These are phyloP conservation scores for Macheiramphus alcinus DNA, from an alignment of 2,113 vertebrate genomes.

Conservation along the genomic window DNA sequence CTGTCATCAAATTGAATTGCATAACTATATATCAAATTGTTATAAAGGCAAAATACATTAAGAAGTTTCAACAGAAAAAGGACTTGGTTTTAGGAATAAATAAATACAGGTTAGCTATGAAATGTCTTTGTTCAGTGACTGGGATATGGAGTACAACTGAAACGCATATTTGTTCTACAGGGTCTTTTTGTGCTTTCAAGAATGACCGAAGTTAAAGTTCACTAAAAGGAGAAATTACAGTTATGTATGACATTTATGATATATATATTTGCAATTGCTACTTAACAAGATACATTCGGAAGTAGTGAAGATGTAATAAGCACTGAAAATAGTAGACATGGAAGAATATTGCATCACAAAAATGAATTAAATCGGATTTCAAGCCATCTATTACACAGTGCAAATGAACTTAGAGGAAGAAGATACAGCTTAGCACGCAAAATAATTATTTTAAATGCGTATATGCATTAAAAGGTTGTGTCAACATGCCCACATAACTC, in stretches of 20 bases:
- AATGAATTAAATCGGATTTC: constrained; percentile 30
- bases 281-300: not conserved
- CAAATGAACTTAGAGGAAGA: constrained; percentile 13
- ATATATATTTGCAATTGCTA: not conserved
- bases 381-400: not conserved
- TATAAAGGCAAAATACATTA: not conserved
- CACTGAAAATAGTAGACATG: not conserved
- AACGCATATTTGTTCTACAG: not conserved
- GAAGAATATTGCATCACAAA: not conserved
- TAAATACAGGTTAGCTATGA: not conserved
- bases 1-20: not conserved
- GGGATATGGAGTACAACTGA: not conserved
- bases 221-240: not conserved
- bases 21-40: not conserved
- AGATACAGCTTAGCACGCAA: not conserved
- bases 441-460: constrained; percentile 1
- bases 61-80: not conserved
- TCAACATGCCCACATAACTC: not conserved
- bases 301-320: not conserved
- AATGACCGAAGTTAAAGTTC: not conserved
- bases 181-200: not conserved
- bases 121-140: not conserved
- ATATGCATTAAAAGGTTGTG: not conserved
- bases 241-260: not conserved
- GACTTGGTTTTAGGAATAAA: not conserved